Base-by-base conservation (phyloP, 2,888 invertebrate species). In the Brassicogethes aeneus region DNA sequence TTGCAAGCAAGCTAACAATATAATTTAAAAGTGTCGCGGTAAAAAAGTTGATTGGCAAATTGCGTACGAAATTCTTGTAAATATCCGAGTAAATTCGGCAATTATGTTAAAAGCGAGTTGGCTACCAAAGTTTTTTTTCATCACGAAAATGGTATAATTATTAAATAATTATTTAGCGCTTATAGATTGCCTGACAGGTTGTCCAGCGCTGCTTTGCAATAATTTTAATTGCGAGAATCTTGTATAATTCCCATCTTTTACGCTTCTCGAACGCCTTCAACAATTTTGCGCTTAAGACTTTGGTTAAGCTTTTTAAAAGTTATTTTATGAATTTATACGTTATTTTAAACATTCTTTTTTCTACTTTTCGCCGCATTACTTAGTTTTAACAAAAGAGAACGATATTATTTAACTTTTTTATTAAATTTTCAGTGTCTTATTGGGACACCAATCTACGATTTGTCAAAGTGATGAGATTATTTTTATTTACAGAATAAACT, bases 91-190 rank as follows among this genome's bases (percentile, higher is more conserved):
- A 23, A 23, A 23, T 23, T 23, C 23, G 23, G 23, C 23, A 23
- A 23, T 23, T 23, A 23, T 23, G 23, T 23, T 23, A 23, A 23
- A 23, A 23, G 23, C 23, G 23, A n/a, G 23, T 23, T 23, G 23
- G 23, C 23, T 23, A 23, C 10, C 10, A 5, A 10, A 10, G 5
- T 10, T 23, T 23, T 10, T 23, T 23, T 23, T 23, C 10, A 23
- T 23, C 10, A 10, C 23, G 23, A 23, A 10, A 7, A 23, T 7
- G 5, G 5, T 10, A 10, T 23, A 23, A 23, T 23, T 23, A 23
- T 23, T 23, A 7, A 23, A 23, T 23, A 23, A 23, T 23, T 23
- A 23, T 23, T 23, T 23, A 23, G 23, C 23, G 23, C 10, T 23
- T 10, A 23, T 10, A 23, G 23, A 23, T 23, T 23, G 23, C 23